phyloP scores from a whole-genome alignment of 2,113 vertebrate genomes.

The Tragelaphus strepsiceros region DNA sequence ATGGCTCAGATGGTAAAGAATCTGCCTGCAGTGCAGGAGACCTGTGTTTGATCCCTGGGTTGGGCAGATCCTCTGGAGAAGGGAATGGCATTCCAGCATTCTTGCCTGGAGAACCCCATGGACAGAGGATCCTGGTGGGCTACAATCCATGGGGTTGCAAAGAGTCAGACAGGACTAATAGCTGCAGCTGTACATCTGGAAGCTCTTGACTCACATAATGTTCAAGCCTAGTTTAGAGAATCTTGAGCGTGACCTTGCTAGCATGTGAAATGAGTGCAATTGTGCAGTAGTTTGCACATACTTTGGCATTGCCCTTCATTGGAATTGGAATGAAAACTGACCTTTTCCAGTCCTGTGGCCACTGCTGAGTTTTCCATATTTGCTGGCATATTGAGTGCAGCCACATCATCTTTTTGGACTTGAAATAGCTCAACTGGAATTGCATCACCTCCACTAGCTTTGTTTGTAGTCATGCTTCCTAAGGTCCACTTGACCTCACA shows the following conservation, averaged over 20 bases:
- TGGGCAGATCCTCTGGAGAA: background rate
- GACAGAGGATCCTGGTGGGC: background rate
- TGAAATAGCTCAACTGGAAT: background rate
- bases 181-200: background rate
- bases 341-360: background rate
- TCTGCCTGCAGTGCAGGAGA: background rate
- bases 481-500: background rate
- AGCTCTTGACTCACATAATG: background rate
- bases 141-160: background rate
- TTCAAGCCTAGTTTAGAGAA: background rate
- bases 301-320: background rate
- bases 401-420: background rate
- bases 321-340: background rate
- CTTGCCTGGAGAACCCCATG: background rate
- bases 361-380: background rate
- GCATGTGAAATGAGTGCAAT: background rate
- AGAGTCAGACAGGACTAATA: background rate
- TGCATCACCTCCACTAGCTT: background rate
- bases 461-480: background rate
- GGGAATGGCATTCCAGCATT: background rate
- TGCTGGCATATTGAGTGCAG: background rate
- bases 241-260: background rate
- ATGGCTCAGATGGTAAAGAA: background rate
- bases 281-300: background rate
- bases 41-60: background rate